Evolutionary conservation across 2,797 vertebrate species (phyloP), one percentile per base, ranked within the genome.

Genomic region (Poeciliopsis paucimaculata): DNA sequence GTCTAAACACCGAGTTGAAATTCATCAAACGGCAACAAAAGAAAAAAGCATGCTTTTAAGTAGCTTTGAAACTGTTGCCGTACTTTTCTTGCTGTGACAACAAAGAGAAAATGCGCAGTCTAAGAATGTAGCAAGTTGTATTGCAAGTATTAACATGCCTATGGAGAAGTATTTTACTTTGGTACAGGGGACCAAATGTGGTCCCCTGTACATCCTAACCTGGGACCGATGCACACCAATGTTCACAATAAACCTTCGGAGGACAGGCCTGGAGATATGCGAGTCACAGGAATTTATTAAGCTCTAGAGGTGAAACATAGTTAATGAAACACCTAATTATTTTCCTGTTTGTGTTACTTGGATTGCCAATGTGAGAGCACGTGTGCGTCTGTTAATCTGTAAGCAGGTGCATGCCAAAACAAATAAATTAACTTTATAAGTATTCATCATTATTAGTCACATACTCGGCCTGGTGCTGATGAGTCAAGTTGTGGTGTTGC

Each of bases 321-420:
- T 86, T 93, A 90, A 94, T 91, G 84, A 91, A 93, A 91, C 84
- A 84, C 86, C 79, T 81, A 28, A 74, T 85, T 43, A 43, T 72
- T 82, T 86, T 43, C 55, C 55, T 57, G 11, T 60, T 55, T 79
- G 72, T 70, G 13, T 70, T 77, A 41, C 75, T 53, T 72, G 41
- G 18, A 77, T 78, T 60, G 43, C 47, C 28, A 75, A 28, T 70
- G 49, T 16, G 18, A 53, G 46, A 64, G 41, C 70, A 34, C n/a
- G 62, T 70, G 66, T 68, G 46, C 47, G 36, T 70, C 46, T 79
- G 45, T 28, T 46, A 45, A 28, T 62, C 34, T 46, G 43, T 3
- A 46, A 72, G 31, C n/a, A 26, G 23, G 71, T 43, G 18, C n/a
- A 5, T 23, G 8, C 55, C 11, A 64, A 28, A 47, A 55, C 64